Conservation (phyloP, 2,888 invertebrate species). For the Oconnorella tubifera region DNA sequence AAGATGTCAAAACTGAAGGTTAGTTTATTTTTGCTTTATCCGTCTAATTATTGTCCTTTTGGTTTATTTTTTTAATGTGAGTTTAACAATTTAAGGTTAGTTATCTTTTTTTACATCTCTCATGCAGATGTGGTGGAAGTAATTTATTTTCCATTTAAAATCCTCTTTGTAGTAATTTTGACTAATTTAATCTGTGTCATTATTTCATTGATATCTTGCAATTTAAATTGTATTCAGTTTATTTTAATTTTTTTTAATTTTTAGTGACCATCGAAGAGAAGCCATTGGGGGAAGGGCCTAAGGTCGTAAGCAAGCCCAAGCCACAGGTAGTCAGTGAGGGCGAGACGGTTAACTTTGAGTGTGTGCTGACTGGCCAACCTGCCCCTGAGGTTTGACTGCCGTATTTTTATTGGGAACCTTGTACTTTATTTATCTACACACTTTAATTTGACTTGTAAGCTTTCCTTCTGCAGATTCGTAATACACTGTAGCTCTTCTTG, state of each 20-base stretch:
- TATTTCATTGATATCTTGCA: not conserved
- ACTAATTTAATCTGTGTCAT: not conserved
- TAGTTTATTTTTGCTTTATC: not conserved
- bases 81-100: too few relatives aligned
- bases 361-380: constrained; percentile 61
- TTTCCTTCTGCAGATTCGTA: too few relatives aligned
- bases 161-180: not conserved
- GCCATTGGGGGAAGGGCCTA: constrained; percentile 63
- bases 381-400: constrained; percentile 44
- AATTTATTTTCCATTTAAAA: too few relatives aligned
- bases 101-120: too few relatives aligned
- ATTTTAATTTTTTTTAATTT: not conserved
- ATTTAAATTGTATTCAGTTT: not conserved
- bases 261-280: constrained; percentile 5
- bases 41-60: too few relatives aligned
- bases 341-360: constrained; percentile 76
- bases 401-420: too few relatives aligned
- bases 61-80: too few relatives aligned
- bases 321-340: constrained; percentile 78
- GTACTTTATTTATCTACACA: too few relatives aligned
- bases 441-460: too few relatives aligned
- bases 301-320: constrained; percentile 80
- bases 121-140: too few relatives aligned
- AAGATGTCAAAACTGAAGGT: constrained; percentile 11
- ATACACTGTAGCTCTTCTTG: too few relatives aligned